Evolutionary conservation across 2,113 vertebrate genomes (phyloP).

Genomic region (Girardinichthys multiradiatus): DNA sequence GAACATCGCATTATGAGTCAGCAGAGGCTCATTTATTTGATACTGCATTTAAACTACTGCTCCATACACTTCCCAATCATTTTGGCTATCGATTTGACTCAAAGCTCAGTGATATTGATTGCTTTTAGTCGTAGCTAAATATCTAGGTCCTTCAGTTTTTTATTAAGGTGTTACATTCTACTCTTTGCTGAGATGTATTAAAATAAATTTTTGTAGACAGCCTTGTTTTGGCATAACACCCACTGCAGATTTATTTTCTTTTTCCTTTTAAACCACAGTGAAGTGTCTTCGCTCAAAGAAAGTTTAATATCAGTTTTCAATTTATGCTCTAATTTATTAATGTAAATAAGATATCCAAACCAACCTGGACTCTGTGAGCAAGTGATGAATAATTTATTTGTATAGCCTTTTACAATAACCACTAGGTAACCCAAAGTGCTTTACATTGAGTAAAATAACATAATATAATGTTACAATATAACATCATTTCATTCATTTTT

Average conservation of each 20-base stretch:
- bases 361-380: background rate
- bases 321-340: background rate
- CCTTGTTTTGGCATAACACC: too few species aligned
- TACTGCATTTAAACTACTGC: slow-evolving; percentile 13
- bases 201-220: too few species aligned
- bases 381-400: too few species aligned
- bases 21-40: slow-evolving; percentile 19
- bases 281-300: background rate
- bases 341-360: background rate
- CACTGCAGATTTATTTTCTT: too few species aligned
- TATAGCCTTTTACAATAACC: too few species aligned
- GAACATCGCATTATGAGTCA: slow-evolving; percentile 2
- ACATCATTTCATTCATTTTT: background rate
- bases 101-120: background rate
- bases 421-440: too few species aligned
- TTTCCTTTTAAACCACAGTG: too few species aligned
- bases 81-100: background rate
- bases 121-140: background rate
- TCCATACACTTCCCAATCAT: slow-evolving; percentile 2
- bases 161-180: background rate
- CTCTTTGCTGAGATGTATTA: too few species aligned
- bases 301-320: background rate
- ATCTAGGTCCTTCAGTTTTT: background rate
- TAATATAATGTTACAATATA: too few species aligned
- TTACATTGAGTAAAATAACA: too few species aligned